Evolutionary conservation across 2,113 vertebrate species (phyloP).

Genomic region (Lepidiolamprologus cunningtoni): DNA sequence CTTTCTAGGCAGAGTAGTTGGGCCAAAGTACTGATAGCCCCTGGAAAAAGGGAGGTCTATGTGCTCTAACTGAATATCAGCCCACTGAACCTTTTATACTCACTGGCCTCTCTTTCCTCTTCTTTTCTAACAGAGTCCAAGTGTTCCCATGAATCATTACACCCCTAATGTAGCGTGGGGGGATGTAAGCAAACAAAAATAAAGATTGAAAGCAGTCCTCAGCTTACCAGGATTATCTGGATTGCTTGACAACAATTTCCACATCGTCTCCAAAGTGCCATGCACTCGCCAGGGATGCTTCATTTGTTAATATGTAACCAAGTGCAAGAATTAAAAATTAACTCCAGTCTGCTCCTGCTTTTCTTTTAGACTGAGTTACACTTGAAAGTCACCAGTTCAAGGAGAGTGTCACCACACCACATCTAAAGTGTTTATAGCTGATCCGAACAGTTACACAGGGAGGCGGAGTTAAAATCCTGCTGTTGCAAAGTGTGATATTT

Average conservation of each 20-base stretch:
- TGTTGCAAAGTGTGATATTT: background rate
- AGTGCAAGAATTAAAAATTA: background rate
- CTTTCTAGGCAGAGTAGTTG: conserved; percentile 1
- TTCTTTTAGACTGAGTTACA: background rate
- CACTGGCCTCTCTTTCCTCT: background rate
- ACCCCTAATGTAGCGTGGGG: conserved; percentile 10
- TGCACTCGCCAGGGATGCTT: background rate
- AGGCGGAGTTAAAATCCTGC: background rate
- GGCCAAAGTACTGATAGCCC: background rate
- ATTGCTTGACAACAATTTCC: background rate
- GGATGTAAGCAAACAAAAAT: conserved; percentile 1
- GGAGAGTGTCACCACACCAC: background rate
- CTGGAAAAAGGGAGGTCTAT: background rate
- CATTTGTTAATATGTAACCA: background rate
- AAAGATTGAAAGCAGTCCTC: background rate
- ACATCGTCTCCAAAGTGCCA: background rate
- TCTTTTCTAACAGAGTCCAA: background rate
- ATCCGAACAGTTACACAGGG: background rate
- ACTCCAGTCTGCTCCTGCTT: background rate
- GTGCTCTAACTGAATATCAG: background rate
- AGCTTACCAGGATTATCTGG: background rate
- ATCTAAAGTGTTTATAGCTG: background rate
- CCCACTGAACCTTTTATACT: background rate
- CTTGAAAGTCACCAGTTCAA: background rate
- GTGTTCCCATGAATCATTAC: conserved; percentile 16